These are phyloP conservation scores for Halocynthia roretzi DNA, from an alignment of 23 tunicate species.

Conservation along the genomic window DNA sequence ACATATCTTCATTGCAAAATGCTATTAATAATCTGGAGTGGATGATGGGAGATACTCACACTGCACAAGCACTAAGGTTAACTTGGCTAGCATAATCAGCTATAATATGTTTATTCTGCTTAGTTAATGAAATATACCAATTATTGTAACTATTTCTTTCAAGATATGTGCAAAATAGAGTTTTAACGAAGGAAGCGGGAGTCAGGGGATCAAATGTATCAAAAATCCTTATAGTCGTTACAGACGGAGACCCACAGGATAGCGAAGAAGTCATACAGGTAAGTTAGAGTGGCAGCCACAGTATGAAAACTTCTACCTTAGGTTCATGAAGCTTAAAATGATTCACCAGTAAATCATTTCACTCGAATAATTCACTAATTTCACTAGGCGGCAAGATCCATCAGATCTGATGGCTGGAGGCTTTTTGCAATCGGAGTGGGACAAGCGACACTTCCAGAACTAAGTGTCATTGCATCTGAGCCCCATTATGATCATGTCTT, in stretches of 20 bases:
- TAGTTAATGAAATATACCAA: neutral
- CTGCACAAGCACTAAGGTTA: conserved; percentile 12
- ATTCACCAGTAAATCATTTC: no score
- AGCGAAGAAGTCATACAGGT: conserved; percentile 30
- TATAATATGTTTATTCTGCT: neutral
- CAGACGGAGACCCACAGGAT: conserved; percentile 86
- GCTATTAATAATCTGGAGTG: conserved; percentile 50
- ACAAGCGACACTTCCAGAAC: conserved; percentile 51
- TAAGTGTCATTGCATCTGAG: conserved; percentile 58
- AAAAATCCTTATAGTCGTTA: conserved; percentile 65
- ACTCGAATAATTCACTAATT: neutral
- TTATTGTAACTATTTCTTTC: neutral
- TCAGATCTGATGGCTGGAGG: conserved; percentile 57
- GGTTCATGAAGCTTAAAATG: no score
- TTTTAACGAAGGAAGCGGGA: conserved; percentile 20
- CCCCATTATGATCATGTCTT: conserved; percentile 77
- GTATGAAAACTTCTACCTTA: no score
- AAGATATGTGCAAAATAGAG: conserved; percentile 45
- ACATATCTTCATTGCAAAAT: conserved; percentile 27
- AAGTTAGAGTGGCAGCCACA: neutral
- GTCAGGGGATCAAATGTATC: conserved; percentile 30
- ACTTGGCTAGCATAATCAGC: conserved; percentile 43
- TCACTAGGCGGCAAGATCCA: conserved; percentile 47
- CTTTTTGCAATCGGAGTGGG: conserved; percentile 94
- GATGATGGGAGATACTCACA: conserved; percentile 80